These are phyloP conservation scores for Cryptus viduatorius DNA, from an alignment of 2,888 invertebrate genomes.

Conservation along the genomic window DNA sequence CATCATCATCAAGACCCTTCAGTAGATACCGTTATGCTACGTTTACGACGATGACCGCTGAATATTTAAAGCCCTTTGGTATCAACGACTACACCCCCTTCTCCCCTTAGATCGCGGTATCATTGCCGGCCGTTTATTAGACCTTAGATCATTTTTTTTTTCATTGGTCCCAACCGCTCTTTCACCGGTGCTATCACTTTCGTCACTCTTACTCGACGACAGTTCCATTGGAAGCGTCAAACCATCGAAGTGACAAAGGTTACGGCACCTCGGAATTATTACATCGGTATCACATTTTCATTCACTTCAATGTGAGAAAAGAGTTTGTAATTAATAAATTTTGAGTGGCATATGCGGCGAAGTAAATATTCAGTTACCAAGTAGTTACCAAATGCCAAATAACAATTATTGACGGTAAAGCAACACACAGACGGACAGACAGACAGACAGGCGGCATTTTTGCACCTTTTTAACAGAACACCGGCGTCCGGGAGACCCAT, in stretches of 20 bases:
- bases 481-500: too few species aligned
- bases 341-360: too few species aligned
- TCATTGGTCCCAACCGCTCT: slow-evolving; percentile 1
- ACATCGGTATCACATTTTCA: not conserved
- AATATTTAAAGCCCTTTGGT: slow-evolving; percentile 68
- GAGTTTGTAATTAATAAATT: not conserved
- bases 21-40: slow-evolving; percentile 69
- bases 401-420: too few species aligned
- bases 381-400: too few species aligned
- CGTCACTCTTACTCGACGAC: slow-evolving; percentile 14
- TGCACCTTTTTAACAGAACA: too few species aligned
- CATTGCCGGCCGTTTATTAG: slow-evolving; percentile 11
- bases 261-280: not conserved
- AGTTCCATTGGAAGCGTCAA: not conserved
- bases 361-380: too few species aligned
- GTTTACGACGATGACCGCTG: slow-evolving; percentile 74
- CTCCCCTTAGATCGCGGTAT: not conserved
- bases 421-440: too few species aligned
- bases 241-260: not conserved
- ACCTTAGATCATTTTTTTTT: slow-evolving; percentile 7
- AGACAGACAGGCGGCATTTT: too few species aligned
- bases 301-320: not conserved
- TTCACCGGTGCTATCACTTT: slow-evolving; percentile 34
- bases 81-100: slow-evolving; percentile 7
- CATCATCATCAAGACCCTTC: slow-evolving; percentile 82